These are phyloP conservation scores for Semicossyphus pulcher DNA, from an alignment of 2,113 vertebrate genomes.

Conservation along the genomic window DNA sequence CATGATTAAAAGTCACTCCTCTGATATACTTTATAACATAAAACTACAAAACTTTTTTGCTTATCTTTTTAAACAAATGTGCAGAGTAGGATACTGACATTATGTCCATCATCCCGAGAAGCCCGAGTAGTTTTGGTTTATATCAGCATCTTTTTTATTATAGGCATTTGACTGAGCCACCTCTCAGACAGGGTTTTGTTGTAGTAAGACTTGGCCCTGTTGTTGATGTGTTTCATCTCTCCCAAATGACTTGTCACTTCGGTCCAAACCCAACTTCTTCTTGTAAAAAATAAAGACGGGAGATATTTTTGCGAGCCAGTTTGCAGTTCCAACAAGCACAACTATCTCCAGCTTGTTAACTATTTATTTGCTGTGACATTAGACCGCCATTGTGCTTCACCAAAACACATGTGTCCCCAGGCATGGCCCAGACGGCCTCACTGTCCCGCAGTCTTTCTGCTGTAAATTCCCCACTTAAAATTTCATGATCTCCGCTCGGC, in stretches of 20 bases:
- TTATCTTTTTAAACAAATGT: background rate
- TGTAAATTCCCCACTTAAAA: conserved; percentile 92
- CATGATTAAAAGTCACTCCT: background rate
- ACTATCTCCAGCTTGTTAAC: conserved; percentile 85
- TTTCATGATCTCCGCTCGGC: conserved; percentile 93
- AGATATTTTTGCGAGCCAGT: conserved; percentile 26
- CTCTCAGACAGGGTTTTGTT: conserved; percentile 25
- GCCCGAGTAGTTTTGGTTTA: conserved; percentile 19
- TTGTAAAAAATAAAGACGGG: conserved; percentile 6
- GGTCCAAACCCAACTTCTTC: conserved; percentile 25
- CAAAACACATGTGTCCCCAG: conserved; percentile 86
- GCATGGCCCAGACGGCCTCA: conserved; percentile 75
- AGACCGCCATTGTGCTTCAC: conserved; percentile 79
- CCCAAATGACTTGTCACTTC: conserved; percentile 48
- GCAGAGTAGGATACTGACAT: background rate
- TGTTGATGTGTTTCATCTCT: conserved; percentile 38
- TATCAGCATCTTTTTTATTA: conserved; percentile 37
- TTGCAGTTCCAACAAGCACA: conserved; percentile 58
- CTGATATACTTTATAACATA: background rate
- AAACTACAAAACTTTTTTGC: conserved; percentile 1
- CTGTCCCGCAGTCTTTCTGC: conserved; percentile 81
- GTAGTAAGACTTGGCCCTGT: conserved; percentile 20
- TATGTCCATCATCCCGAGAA: conserved; percentile 11
- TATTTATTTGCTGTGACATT: conserved; percentile 88
- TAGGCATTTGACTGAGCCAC: conserved; percentile 34